A percentile compares a stretch with the other conserved stretches of the same genome.
These are phyloP conservation scores for Ophioninae sp. DNA, from an alignment of 2,888 invertebrate genomes.

Conservation along the genomic window DNA sequence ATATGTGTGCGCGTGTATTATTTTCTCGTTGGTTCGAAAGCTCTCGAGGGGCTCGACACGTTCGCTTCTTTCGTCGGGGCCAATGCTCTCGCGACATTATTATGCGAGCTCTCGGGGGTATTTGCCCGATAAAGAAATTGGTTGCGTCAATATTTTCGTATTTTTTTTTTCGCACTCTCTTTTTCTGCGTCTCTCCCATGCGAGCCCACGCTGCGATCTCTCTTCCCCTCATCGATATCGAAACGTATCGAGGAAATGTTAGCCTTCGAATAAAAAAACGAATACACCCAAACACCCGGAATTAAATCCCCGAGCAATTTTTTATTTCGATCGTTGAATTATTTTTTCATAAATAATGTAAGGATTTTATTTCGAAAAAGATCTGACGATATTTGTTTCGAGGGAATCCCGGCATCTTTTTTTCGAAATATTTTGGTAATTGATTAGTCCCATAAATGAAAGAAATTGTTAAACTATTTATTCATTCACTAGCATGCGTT, in stretches of 20 bases:
- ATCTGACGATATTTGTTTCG: no score
- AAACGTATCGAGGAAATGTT: not conserved
- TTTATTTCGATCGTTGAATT: no score
- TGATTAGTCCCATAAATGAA: no score
- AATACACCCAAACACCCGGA: no score
- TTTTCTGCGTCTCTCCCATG: not conserved
- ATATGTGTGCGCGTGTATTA: not conserved
- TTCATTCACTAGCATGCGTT: no score
- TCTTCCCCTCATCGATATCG: slow-evolving; percentile 18
- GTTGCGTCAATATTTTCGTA: slow-evolving; percentile 55
- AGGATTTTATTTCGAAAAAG: no score
- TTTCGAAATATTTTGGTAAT: no score
- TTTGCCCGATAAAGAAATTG: slow-evolving; percentile 61
- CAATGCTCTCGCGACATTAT: slow-evolving; percentile 58
- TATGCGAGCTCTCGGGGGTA: slow-evolving; percentile 58
- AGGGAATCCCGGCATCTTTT: no score
- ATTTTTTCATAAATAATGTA: no score
- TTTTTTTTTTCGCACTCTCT: slow-evolving; percentile 17
- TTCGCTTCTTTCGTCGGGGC: slow-evolving; percentile 38
- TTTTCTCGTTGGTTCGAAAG: slow-evolving; percentile 23
- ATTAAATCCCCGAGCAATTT: no score
- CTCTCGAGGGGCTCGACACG: slow-evolving; percentile 46
- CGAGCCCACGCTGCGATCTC: not conserved
- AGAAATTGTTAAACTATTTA: no score
- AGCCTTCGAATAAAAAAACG: no score